Evolutionary conservation across 2,797 vertebrate genomes (phyloP), one percentile per base, ranked within the genome.

Genomic region (Smutsia temminckii): DNA sequence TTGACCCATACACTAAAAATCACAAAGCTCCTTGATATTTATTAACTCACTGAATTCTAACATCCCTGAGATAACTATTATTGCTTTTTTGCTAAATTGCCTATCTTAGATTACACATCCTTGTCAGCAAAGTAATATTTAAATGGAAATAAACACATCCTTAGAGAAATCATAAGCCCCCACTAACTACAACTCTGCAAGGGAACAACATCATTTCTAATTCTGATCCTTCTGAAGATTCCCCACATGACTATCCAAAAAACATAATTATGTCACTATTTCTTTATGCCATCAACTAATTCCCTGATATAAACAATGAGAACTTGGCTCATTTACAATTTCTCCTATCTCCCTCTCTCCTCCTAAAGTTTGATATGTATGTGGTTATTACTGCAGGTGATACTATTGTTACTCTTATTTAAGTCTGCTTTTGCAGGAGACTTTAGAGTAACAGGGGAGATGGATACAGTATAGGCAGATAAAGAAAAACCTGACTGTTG

Each of bases 51-150:
- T 81, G 53, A 69, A 80, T 34, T 59, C 74, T 32, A 90, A 64
- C 10, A 94, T 89, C 29, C 14, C 55, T 51, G 14, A 79, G 46
- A 46, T 53, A 63, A 29, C 5, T 49, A 74, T 68, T 88, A 87
- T 34, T 75, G 42, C 11, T 79, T 51, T 85, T 86, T 80, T 87
- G 49, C 85, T 34, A 80, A 71, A 23, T 78, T 68, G 32, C 8
- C 37, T 85, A 57, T 85, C 84, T 89, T n/a, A 72, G 5, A 91
- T 74, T 69, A 63, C 37, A 93, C 64, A 64, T 46, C 8, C 46
- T 59, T 95, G 32, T 53, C 11, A 88, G 59, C 27, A 95, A 94
- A 95, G 61, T 32, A 37, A 61, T 66, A 7, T 64, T 61, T 96
- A 72, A 68, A 85, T 85, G 55, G 18, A 72, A 93, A 89, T 71